Evolutionary conservation across 2,113 vertebrate species (phyloP).

Genomic region (Campylorhamphus procurvoides): DNA sequence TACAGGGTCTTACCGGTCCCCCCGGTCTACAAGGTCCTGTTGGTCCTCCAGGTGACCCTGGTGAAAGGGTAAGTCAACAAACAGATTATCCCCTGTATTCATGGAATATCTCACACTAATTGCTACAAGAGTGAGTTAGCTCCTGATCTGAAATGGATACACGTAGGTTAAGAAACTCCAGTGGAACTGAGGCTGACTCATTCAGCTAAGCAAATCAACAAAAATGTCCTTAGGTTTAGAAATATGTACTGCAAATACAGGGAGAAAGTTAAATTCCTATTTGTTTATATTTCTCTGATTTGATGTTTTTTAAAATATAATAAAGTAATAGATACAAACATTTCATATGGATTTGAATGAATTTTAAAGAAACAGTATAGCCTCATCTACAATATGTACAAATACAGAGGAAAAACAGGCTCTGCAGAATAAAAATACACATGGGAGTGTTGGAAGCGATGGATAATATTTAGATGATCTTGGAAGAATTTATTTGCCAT

Average conservation of each 20-base stretch:
- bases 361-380: neutral
- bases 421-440: neutral
- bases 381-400: neutral
- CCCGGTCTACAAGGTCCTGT: slow-evolving; percentile 90
- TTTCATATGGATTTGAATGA: neutral
- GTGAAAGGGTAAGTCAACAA: slow-evolving; percentile 88
- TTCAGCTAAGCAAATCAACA: neutral
- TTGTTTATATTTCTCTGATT: neutral
- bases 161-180: neutral
- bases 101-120: neutral
- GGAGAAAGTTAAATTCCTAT: neutral
- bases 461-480: neutral
- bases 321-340: neutral
- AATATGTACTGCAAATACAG: neutral
- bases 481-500: neutral
- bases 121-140: neutral
- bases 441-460: neutral
- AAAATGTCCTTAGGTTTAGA: neutral
- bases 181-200: neutral
- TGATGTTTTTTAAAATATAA: neutral
- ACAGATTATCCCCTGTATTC: neutral
- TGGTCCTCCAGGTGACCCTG: slow-evolving; percentile 89
- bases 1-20: slow-evolving; percentile 92
- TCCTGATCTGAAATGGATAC: neutral
- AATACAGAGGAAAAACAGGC: neutral